Evolutionary conservation across 2,888 invertebrate species (phyloP).

Genomic region (Ptycholaimellus sp.): DNA sequence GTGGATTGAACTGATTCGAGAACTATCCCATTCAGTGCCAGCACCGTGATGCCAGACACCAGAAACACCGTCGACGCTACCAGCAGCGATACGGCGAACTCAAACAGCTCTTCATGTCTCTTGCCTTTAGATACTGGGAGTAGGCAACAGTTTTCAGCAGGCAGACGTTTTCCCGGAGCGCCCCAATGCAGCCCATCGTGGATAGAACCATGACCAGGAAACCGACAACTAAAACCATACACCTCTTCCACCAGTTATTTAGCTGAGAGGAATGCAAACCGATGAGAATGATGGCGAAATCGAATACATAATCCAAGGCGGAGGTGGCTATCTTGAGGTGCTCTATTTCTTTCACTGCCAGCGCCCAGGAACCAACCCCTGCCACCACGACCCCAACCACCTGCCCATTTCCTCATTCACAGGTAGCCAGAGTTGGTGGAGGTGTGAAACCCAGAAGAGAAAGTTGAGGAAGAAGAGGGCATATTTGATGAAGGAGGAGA

Average conservation of each 20-base stretch:
- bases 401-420: background rate
- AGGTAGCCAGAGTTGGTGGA: background rate
- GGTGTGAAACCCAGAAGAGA: conserved; percentile 55
- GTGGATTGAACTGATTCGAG: background rate
- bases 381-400: background rate
- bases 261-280: too few species aligned
- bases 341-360: conserved; percentile 4
- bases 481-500: conserved; percentile 65
- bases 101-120: too few species aligned
- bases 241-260: too few species aligned
- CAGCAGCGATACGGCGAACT: background rate
- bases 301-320: conserved; percentile 4
- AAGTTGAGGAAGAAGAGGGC: conserved; percentile 67
- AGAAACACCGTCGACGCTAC: conserved; percentile 1
- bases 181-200: conserved; percentile 2
- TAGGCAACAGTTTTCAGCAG: conserved; percentile 2
- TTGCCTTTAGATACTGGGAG: background rate
- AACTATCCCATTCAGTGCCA: conserved; percentile 1
- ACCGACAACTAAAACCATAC: conserved; percentile 1
- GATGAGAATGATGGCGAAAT: conserved; percentile 3
- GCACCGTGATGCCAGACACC: conserved; percentile 3
- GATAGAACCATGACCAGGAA: background rate
- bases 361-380: conserved; percentile 3
- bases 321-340: conserved; percentile 1
- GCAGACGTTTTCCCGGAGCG: conserved; percentile 4